Base-by-base conservation (phyloP, 1,140 invertebrate genomes). In the Drosophila nikananu region DNA sequence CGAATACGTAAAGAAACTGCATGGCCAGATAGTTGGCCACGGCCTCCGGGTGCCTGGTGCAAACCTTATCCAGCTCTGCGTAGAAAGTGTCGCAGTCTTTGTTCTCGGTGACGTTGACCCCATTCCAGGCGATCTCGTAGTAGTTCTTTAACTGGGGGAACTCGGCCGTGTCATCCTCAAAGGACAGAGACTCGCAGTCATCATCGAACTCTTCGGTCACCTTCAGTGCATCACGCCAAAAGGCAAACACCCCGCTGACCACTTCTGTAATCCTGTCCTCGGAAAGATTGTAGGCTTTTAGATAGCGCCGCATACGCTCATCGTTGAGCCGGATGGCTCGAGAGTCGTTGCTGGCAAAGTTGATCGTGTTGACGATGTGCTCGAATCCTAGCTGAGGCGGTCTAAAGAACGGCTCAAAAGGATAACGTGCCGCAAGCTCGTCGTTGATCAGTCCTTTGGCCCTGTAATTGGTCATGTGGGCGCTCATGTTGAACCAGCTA, bases 401-500 rank as follows among this genome's bases (percentile, higher is more conserved):
- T 27, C 76, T 71, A 10, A 83, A 87, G 25, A 77, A 77, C 0
- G 91, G 84, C n/a, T 49, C 23, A 51, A 89, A 92, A 0, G 91
- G 91, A 67, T 86, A 89, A 71, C 41, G 0, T 61, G 77, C 25
- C 60, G 4, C 9, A 8, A 86, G 54, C 0, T 72, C 35, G 3
- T 92, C 86, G 17, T 67, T 39, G 23, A 92, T 86, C 0, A 92
- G 59, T 21, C 84, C 78, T 1, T 52, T 25, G 2, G 44, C 65
- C 17, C 80, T 91, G 12, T 78, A 92, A 35, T 92, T 92, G 1
- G 72, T 87, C 8, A 92, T 25, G 21, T 92, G 84, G 13, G 84
- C 61, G 60, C 84, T 92, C 91, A 92, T 92, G 58, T 92, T 92
- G 19, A 92, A 75, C 91, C 91, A 92, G 48, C 80, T 86, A 19